Evolutionary conservation across 2,113 vertebrate genomes (phyloP).

Genomic region (Chaetodon trifascialis): DNA sequence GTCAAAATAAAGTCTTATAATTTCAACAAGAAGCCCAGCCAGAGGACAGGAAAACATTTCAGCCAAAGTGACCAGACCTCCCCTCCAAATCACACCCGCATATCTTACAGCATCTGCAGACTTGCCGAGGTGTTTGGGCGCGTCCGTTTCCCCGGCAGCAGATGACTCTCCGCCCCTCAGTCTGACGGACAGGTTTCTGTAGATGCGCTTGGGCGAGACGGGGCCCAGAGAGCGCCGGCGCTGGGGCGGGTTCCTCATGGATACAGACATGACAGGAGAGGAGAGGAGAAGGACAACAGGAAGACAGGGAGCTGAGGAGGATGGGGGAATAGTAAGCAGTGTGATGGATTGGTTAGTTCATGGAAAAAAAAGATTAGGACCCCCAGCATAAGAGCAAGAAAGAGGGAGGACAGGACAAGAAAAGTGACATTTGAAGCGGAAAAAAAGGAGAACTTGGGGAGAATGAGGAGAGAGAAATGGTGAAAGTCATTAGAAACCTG

Average conservation of each 20-base stretch:
- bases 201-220: constrained; percentile 84
- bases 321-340: background rate
- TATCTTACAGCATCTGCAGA: constrained; percentile 74
- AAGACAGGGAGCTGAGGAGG: background rate
- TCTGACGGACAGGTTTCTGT: constrained; percentile 84
- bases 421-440: constrained; percentile 10
- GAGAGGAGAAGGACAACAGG: background rate
- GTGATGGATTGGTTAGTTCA: constrained; percentile 26
- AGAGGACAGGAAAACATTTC: background rate
- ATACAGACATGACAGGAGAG: constrained; percentile 65
- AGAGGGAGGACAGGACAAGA: constrained; percentile 12
- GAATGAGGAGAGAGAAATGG: constrained; percentile 12
- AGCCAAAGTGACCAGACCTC: background rate
- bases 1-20: constrained; percentile 15
- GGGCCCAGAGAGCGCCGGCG: constrained; percentile 82
- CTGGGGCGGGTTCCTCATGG: constrained; percentile 77
- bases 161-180: constrained; percentile 77
- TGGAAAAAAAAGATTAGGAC: constrained; percentile 17
- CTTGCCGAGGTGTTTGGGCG: constrained; percentile 64
- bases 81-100: background rate
- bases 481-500: constrained; percentile 43
- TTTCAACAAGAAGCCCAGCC: background rate
- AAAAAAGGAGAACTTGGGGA: background rate
- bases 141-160: constrained; percentile 36
- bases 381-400: background rate